phyloP scores from a whole-genome alignment of 2,888 invertebrate genomes.

The Ametastegia equiseti region DNA sequence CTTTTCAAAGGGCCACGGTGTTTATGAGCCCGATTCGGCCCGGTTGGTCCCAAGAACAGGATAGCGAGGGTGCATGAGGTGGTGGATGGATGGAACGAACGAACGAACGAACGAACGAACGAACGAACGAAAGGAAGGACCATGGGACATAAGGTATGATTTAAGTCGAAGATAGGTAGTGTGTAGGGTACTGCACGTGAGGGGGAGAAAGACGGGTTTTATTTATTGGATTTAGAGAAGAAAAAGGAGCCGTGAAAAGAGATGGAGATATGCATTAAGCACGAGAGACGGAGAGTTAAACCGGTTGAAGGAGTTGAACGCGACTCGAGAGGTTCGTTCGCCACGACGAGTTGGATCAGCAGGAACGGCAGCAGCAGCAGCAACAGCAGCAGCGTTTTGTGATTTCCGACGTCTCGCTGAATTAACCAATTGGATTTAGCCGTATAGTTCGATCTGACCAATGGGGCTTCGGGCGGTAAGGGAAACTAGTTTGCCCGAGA shows the following conservation, averaged over 20 bases:
- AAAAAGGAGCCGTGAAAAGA: slow-evolving; percentile 15
- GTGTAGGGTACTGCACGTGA: slow-evolving; percentile 23
- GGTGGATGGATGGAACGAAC: background rate
- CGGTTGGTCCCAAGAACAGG: slow-evolving; percentile 40
- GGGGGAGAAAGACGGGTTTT: slow-evolving; percentile 3
- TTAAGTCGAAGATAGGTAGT: slow-evolving; percentile 44
- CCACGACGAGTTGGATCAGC: slow-evolving; percentile 32
- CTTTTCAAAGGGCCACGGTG: slow-evolving; percentile 43
- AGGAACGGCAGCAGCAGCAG: background rate
- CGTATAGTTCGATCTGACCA: background rate
- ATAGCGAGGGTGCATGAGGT: slow-evolving; percentile 29
- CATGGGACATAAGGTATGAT: slow-evolving; percentile 45
- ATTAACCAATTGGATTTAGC: slow-evolving; percentile 14
- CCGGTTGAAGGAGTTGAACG: slow-evolving; percentile 56
- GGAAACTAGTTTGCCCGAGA: slow-evolving; percentile 34
- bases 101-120: background rate
- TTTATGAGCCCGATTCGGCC: slow-evolving; percentile 42
- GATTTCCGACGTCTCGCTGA: slow-evolving; percentile 9
- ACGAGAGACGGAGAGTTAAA: slow-evolving; percentile 56
- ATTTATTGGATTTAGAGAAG: slow-evolving; percentile 40
- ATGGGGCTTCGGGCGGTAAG: background rate
- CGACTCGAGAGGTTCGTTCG: slow-evolving; percentile 47
- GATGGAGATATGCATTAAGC: slow-evolving; percentile 55
- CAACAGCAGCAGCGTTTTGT: background rate
- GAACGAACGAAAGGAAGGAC: slow-evolving; percentile 19